Conservation (phyloP, 2,797 vertebrate species). For the Thalassophryne amazonica region DNA sequence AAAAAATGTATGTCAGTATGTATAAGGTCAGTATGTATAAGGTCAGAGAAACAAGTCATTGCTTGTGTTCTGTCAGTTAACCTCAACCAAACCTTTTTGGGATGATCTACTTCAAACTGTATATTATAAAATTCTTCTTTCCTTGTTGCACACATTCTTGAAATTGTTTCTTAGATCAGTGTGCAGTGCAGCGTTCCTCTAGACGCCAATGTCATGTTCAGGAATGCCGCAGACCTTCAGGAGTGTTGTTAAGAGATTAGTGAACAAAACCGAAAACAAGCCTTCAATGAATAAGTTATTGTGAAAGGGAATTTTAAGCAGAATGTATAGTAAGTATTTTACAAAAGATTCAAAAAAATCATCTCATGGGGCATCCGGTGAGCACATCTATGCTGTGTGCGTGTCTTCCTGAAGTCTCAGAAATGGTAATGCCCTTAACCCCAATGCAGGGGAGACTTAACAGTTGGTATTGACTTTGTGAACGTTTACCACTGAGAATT, state of each 20-base stretch:
- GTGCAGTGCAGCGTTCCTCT: conserved; percentile 43
- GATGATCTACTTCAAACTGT: conserved; percentile 3
- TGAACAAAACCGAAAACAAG: conserved; percentile 67
- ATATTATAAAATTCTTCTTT: conserved; percentile 18
- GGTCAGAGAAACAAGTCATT: too few relatives aligned
- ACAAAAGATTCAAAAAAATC: conserved; percentile 62
- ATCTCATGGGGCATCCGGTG: conserved; percentile 66
- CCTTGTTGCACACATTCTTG: conserved; percentile 25
- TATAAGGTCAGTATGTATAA: too few relatives aligned
- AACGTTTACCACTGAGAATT: conserved; percentile 73
- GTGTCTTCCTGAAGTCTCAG: conserved; percentile 60
- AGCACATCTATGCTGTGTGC: conserved; percentile 45
- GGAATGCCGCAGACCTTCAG: conserved; percentile 35
- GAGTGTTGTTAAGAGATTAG: conserved; percentile 64
- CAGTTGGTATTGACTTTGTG: conserved; percentile 73
- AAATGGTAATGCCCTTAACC: conserved; percentile 72
- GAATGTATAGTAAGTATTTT: conserved; percentile 67
- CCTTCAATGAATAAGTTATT: conserved; percentile 46
- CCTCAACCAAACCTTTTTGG: not conserved
- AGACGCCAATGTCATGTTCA: conserved; percentile 55
- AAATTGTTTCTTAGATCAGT: conserved; percentile 38
- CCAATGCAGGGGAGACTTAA: conserved; percentile 67
- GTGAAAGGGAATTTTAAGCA: conserved; percentile 61
- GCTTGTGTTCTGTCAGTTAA: too few relatives aligned
- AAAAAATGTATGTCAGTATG: too few relatives aligned